Evolutionary conservation across 2,797 vertebrate species (phyloP).

Genomic region (Pelochelys cantorii): DNA sequence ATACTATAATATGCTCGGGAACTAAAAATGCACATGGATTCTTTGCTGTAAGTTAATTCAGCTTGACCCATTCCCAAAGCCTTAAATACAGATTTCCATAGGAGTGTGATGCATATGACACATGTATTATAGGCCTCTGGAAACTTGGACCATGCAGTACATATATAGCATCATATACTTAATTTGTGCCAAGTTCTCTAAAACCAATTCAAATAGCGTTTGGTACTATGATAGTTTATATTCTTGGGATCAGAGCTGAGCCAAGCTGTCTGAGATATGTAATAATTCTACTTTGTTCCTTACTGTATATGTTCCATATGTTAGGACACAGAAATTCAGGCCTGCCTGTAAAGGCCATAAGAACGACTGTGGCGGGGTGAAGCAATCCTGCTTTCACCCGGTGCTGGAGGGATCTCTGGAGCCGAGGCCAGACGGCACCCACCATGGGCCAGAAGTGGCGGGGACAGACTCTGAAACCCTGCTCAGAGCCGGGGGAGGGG

Average conservation of each 20-base stretch:
- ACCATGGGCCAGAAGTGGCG: too few species aligned
- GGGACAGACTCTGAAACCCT: too few species aligned
- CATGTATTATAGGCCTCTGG: neutral
- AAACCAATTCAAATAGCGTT: neutral
- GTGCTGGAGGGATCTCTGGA: too few species aligned
- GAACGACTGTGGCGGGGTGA: too few species aligned
- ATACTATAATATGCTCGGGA: neutral
- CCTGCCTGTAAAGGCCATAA: too few species aligned
- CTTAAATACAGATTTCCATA: neutral
- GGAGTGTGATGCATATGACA: neutral
- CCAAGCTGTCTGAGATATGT: neutral
- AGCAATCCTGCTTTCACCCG: too few species aligned
- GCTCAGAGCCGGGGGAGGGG: too few species aligned
- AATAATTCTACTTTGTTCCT: neutral
- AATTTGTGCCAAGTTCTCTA: neutral
- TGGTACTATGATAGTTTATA: neutral
- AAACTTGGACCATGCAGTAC: neutral
- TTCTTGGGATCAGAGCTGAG: neutral
- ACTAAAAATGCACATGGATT: neutral
- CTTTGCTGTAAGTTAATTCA: neutral
- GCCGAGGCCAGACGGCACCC: too few species aligned
- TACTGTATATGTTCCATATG: neutral
- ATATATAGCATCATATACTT: neutral
- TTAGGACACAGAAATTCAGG: too few species aligned
- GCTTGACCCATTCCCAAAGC: neutral